These are phyloP conservation scores for Melieria omissa DNA, from an alignment of 2,888 invertebrate genomes.

Conservation along the genomic window DNA sequence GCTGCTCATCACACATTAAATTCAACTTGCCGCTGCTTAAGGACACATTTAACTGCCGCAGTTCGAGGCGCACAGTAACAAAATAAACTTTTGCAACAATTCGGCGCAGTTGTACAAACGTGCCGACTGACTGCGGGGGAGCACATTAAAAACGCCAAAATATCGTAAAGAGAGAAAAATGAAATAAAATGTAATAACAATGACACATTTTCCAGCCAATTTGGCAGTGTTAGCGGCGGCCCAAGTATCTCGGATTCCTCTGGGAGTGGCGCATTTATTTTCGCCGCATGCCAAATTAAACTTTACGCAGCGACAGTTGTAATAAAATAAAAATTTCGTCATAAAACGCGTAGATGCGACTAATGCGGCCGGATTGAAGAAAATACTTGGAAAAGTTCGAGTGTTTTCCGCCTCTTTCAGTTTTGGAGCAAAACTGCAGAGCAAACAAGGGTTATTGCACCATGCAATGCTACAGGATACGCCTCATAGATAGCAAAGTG, in stretches of 20 bases:
- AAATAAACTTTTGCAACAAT: not conserved
- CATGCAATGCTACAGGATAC: too few relatives aligned
- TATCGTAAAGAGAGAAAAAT: conserved; percentile 1
- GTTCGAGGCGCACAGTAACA: conserved; percentile 9
- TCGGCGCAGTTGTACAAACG: not conserved
- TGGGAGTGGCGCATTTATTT: too few relatives aligned
- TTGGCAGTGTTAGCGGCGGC: conserved; percentile 26
- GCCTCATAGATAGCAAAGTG: too few relatives aligned
- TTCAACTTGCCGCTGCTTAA: conserved; percentile 31
- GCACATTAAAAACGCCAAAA: conserved; percentile 11
- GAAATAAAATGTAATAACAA: conserved; percentile 22
- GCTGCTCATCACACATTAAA: conserved; percentile 19
- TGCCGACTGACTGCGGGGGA: not conserved
- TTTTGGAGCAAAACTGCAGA: too few relatives aligned
- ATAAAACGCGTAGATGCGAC: too few relatives aligned
- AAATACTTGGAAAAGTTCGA: too few relatives aligned
- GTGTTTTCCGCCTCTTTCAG: too few relatives aligned
- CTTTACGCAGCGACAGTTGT: too few relatives aligned
- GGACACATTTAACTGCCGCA: conserved; percentile 30
- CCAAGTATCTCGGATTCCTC: not conserved
- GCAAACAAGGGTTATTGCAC: too few relatives aligned
- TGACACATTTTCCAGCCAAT: conserved; percentile 39
- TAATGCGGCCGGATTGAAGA: too few relatives aligned
- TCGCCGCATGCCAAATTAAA: too few relatives aligned
- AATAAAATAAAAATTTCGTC: too few relatives aligned